Evolutionary conservation across 2,113 vertebrate genomes (phyloP), one percentile per base, ranked within the genome.

Genomic region (Meleagris gallopavo): DNA sequence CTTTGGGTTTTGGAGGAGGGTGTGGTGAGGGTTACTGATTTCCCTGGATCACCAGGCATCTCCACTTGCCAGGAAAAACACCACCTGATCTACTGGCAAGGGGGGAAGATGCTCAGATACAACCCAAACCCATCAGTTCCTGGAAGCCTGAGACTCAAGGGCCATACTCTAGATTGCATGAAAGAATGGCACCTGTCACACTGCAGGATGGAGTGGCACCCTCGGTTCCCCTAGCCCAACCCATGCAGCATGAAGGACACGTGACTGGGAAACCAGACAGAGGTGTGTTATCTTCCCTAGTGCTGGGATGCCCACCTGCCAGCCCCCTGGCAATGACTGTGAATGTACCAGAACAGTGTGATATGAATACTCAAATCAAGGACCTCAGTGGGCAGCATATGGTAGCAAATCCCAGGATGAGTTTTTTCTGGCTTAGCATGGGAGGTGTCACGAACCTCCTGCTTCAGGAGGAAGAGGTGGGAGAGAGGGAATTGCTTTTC

Each of bases 321-420:
- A 75, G 0, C 11, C 40, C 48, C 16, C 8, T 7, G 25, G 48
- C 20, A 45, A 64, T 6, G 7, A 9, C 0, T 0, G 10, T 3
- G 36, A 57, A 24, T 0, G 0, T 15, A 61, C 25, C 21, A 27
- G 81, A 36, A 61, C 54, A n/a, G 4, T 1, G 2, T 5, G 38
- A 38, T 5, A n/a, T 11, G 9, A 87, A 41, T 8, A 5, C 66
- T 22, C 60, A 46, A 30, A 92, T 9, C 24, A 3, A 65, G 45
- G 43, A 83, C 19, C 9, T 54, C 2, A 2, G 11, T 1, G 34
- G 62, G 61, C 46, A 69, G 22, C 9, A 6, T 6, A 36, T 27
- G 45, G 55, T 15, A 54, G 27, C 24, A 69, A 64, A 29, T 34
- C 50, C 22, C 14, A 57, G 67, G 36, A 27, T 2, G 79, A 46